Base-by-base conservation (phyloP, 2,113 vertebrate genomes). In the Canis aureus region DNA sequence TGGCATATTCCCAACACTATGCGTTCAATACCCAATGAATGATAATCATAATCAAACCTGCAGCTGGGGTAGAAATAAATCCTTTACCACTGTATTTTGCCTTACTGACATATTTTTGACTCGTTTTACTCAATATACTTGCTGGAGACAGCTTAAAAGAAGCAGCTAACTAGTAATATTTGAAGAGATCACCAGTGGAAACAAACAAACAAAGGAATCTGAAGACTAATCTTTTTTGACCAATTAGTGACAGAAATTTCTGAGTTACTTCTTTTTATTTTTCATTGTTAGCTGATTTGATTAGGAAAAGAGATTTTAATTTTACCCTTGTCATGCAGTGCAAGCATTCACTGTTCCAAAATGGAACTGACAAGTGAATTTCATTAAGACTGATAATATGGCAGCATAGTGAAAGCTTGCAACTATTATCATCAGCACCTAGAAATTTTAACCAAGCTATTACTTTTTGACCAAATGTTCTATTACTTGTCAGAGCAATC, bases 331-430 rank as follows among this genome's bases (percentile, higher is more conserved):
- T 97, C 93, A 94, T 94, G 13, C 38, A 62, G 73, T 76, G 25
- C 49, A 10, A 94, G 93, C 95, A 94, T 91, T 96, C 85, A 96
- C 35, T 95, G 23, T 93, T 97, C 96, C 88, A 82, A 93, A 97
- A 62, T 97, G 60, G 81, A 98, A 82, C 49, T 98, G 97, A 98
- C 97, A 97, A 94, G 96, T 94, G 96, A 95, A 88, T 97, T 97
- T 97, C 88, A 97, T 98, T 97, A 98, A 97, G 94, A 94, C 89
- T 81, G 81, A 95, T 97, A 97, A 92, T 89, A 89, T 94, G 95
- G 93, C 84, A 94, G 94, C 78, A 85, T 43, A 60, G 71, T 95
- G 91, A 96, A 98, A 96, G 55, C 88, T 96, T 91, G 69, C 88
- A 76, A 81, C 73, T 92, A 51, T 91, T 81, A 97, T 76, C 95